A percentile compares a stretch with the other conserved stretches of the same genome.
Conservation (phyloP, 2,797 vertebrate genomes). For the Neosalanx taihuensis region DNA sequence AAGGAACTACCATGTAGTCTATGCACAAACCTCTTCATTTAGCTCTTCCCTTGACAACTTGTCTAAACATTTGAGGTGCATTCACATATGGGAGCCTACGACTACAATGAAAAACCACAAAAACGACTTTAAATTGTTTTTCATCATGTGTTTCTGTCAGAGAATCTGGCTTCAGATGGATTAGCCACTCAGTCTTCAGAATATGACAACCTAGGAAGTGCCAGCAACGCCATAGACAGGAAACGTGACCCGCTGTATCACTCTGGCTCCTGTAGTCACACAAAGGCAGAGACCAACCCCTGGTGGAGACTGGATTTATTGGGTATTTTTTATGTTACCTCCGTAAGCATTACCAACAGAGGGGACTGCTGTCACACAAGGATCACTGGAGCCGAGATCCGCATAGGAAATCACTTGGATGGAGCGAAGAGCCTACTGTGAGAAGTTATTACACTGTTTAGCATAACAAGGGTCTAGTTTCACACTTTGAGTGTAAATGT, state of each 20-base stretch:
- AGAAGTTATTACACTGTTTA: neutral
- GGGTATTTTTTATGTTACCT: conserved; percentile 48
- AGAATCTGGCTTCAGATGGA: conserved; percentile 35
- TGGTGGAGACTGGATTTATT: conserved; percentile 67
- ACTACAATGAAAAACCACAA: neutral
- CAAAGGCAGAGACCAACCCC: neutral
- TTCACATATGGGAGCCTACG: neutral
- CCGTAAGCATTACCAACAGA: conserved; percentile 48
- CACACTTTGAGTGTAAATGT: neutral
- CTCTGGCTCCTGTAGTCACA: conserved; percentile 45
- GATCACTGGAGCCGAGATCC: conserved; percentile 53
- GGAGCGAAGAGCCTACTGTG: neutral
- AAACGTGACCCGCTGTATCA: neutral
- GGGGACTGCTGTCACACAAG: neutral
- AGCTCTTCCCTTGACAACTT: neutral
- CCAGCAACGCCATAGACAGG: conserved; percentile 50
- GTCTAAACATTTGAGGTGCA: too few species aligned
- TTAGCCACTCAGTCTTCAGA: conserved; percentile 25
- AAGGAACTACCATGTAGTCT: neutral
- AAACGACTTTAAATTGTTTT: neutral
- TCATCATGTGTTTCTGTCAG: neutral
- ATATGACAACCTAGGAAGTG: neutral
- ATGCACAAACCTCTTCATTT: neutral
- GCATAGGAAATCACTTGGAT: neutral
- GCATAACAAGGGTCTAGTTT: neutral